A percentile compares a stretch with the other conserved stretches of the same genome.
Evolutionary conservation across 2,113 vertebrate genomes (phyloP).

Genomic region (Hydrolagus affinis): DNA sequence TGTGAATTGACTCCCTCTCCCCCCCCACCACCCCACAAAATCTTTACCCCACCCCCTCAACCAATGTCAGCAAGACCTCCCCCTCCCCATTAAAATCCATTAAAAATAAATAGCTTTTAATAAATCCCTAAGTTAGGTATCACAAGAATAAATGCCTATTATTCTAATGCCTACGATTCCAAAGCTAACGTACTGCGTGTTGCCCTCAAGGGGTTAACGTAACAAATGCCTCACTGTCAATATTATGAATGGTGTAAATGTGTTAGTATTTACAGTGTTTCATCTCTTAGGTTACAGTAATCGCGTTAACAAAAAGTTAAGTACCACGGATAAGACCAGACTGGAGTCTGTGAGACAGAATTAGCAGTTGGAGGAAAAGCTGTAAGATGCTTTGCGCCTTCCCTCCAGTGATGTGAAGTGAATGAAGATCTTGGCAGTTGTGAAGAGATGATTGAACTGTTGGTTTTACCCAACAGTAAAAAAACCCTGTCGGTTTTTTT

Average conservation of each 20-base stretch:
- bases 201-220: not conserved
- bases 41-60: too few species aligned
- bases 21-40: too few species aligned
- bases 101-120: too few species aligned
- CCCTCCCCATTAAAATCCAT: too few species aligned
- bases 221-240: not conserved
- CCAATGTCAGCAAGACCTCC: too few species aligned
- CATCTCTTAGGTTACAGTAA: slow-evolving; percentile 10
- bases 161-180: too few species aligned
- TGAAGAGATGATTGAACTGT: slow-evolving; percentile 15
- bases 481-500: too few species aligned
- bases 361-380: not conserved
- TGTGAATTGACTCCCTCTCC: too few species aligned
- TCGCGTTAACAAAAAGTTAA: slow-evolving; percentile 12
- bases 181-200: too few species aligned
- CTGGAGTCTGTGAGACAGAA: slow-evolving; percentile 4
- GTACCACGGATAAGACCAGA: not conserved
- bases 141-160: too few species aligned
- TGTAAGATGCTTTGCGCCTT: not conserved
- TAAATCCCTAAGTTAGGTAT: too few species aligned
- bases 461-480: not conserved
- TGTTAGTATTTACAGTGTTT: not conserved
- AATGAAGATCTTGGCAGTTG: slow-evolving; percentile 3
- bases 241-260: slow-evolving; percentile 6
- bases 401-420: slow-evolving; percentile 23